Percentiles rank a stretch among this genome's conserved stretches.
Evolutionary conservation across 2,888 invertebrate genomes (phyloP).

Genomic region (Eupithecia vulgata): DNA sequence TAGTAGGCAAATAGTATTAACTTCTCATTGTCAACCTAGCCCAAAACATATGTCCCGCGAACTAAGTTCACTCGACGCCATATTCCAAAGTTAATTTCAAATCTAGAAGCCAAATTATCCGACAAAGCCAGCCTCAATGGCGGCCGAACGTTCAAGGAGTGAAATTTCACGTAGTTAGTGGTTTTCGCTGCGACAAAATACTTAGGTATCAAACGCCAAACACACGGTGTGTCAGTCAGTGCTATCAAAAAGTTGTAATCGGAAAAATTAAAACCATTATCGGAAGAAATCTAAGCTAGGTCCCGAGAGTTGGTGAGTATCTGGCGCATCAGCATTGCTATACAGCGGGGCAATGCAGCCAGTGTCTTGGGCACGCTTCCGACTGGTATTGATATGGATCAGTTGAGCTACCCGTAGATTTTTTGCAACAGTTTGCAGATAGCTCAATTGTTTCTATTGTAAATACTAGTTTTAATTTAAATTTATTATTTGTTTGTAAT

Average conservation of each 20-base stretch:
- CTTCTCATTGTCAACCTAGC: not conserved
- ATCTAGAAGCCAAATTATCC: slow-evolving; percentile 25
- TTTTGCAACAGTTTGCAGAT: too few relatives aligned
- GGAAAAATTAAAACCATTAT: not conserved
- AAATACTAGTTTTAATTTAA: too few relatives aligned
- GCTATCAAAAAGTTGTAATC: not conserved
- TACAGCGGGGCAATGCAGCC: too few relatives aligned
- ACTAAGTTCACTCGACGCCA: slow-evolving; percentile 24
- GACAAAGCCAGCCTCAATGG: slow-evolving; percentile 42
- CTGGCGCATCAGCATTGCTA: too few relatives aligned
- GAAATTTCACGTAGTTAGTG: slow-evolving; percentile 62
- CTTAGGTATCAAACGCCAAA: slow-evolving; percentile 35
- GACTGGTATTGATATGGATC: too few relatives aligned
- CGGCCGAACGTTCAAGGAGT: slow-evolving; percentile 50
- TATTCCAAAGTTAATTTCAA: slow-evolving; percentile 18
- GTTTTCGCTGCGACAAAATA: slow-evolving; percentile 60
- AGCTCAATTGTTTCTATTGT: too few relatives aligned
- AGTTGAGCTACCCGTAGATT: too few relatives aligned
- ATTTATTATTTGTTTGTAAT: too few relatives aligned
- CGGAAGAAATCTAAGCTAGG: not conserved
- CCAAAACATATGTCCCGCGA: not conserved
- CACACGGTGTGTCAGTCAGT: not conserved
- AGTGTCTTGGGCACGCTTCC: too few relatives aligned
- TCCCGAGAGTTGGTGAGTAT: too few relatives aligned
- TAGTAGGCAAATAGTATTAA: not conserved